Base-by-base conservation (phyloP, 2,113 vertebrate species). In the Varanus salvator region DNA sequence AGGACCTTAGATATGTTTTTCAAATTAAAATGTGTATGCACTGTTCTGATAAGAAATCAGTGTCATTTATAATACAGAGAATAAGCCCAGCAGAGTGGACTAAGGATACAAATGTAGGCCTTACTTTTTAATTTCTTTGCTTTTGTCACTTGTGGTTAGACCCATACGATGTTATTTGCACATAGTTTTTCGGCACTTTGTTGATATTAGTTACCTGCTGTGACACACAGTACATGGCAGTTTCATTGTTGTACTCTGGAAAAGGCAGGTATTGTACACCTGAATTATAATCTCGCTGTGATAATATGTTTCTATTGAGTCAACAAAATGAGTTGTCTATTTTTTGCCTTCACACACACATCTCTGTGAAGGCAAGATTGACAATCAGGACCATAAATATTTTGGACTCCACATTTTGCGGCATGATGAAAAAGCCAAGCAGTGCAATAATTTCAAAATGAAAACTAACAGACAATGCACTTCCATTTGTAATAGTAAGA, bases 281-380 rank as follows among this genome's bases (percentile, higher is more conserved):
- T 95, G 97, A 97, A 96, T 98, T 97, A 97, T 95, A 96, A 96
- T 92, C 97, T 97, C 95, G 96, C 97, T 98, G 97, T 95, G 97
- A 98, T 98, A 97, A 98, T 97, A 84, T 19, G 77, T 92, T 85
- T 94, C 95, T 95, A 97, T 96, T 97, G 96, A 97, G 95, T 97
- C 97, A 95, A 96, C 96, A 96, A 92, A 96, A 96, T 90, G 95
- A 96, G 93, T 96, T 97, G 96, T 96, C 97, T 97, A 91, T 96
- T 96, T 96, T 96, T 96, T 96, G 94, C 96, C 96, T 96, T 95
- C 94, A 72, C 93, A 94, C 90, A 91, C 38, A 93, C 94, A 92
- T 96, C 89, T 69, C 92, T 94, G 34, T 86, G 93, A 96, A 95
- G 94, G 95, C 88, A 93, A 96, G 93, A 85, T 87, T 95, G 95